A percentile compares a stretch with the other conserved stretches of the same genome.
Conservation (phyloP, 2,113 vertebrate genomes). For the Bufo bufo region DNA sequence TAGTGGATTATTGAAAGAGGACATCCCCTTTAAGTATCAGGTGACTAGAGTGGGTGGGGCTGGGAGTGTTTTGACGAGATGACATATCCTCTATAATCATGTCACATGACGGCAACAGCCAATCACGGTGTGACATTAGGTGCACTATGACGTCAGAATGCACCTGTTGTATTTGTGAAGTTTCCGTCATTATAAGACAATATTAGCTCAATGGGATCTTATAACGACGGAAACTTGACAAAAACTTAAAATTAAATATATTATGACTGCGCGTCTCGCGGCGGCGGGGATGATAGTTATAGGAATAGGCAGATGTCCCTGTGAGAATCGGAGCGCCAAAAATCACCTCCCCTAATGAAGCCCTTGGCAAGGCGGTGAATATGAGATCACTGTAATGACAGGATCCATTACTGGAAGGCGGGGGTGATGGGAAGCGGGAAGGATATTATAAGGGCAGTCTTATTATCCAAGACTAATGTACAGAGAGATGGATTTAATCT, state of each 20-base stretch:
- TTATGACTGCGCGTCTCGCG: not conserved
- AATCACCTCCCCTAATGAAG: constrained; percentile 17
- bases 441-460: not conserved
- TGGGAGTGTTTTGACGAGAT: too few relatives aligned
- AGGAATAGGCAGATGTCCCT: not conserved
- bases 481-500: not conserved
- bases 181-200: too few relatives aligned
- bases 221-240: too few relatives aligned
- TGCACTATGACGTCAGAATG: too few relatives aligned
- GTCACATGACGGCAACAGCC: not conserved
- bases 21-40: too few relatives aligned
- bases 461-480: not conserved
- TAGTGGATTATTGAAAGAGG: too few relatives aligned
- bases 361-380: not conserved
- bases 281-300: not conserved
- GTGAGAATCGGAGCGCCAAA: not conserved
- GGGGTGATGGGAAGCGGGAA: not conserved
- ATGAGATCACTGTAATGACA: not conserved
- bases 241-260: not conserved
- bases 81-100: too few relatives aligned
- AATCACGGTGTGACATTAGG: not conserved
- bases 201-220: too few relatives aligned
- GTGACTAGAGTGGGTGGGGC: too few relatives aligned
- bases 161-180: too few relatives aligned
- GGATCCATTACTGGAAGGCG: constrained; percentile 9